Conservation (phyloP, 2,113 vertebrate species). For the Jacana jacana region DNA sequence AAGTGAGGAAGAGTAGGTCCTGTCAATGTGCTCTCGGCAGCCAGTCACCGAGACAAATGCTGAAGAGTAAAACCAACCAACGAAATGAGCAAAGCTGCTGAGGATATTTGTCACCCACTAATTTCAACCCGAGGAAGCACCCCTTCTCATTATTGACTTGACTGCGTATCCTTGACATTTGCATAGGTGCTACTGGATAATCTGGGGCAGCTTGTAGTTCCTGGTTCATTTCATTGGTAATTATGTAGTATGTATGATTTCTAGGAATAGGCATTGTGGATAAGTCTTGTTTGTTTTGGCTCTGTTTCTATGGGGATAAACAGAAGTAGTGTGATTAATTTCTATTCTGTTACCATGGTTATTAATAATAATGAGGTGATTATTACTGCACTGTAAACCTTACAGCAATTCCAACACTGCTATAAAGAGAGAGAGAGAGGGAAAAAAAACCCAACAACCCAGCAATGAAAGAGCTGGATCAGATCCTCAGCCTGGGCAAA, state of each 20-base stretch:
- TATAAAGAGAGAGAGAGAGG: background rate
- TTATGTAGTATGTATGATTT: conserved; percentile 51
- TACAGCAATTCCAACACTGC: conserved; percentile 32
- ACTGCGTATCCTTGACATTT: background rate
- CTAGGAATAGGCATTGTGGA: conserved; percentile 60
- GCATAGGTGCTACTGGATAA: background rate
- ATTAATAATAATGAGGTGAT: conserved; percentile 77
- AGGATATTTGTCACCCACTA: background rate
- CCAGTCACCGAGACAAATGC: background rate
- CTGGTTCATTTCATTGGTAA: background rate
- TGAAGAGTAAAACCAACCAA: background rate
- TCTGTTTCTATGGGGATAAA: conserved; percentile 67
- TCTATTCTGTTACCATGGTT: conserved; percentile 73
- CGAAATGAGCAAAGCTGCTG: background rate
- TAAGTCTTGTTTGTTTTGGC: conserved; percentile 62
- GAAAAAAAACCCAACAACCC: background rate
- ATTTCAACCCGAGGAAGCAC: background rate
- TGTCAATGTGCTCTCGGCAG: background rate
- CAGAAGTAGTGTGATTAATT: conserved; percentile 67
- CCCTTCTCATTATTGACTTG: background rate
- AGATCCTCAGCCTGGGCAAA: background rate
- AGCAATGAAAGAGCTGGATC: background rate
- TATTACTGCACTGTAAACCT: conserved; percentile 55
- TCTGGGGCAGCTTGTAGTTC: background rate
- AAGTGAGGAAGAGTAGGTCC: background rate